Evolutionary conservation across 2,113 vertebrate genomes (phyloP), one percentile per base, ranked within the genome.

Genomic region (Hassar affinis): DNA sequence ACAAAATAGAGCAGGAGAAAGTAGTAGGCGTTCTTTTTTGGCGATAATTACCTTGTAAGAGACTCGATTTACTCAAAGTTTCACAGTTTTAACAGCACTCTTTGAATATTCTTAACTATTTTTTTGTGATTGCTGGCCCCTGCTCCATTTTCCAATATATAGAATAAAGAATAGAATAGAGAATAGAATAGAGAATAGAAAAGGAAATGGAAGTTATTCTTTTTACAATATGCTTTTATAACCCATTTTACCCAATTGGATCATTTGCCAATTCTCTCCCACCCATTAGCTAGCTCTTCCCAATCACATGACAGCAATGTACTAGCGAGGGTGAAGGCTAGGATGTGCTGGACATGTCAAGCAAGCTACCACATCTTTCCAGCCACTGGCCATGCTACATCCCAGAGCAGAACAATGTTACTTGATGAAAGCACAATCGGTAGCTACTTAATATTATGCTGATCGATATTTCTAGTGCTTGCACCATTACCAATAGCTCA

Each of bases 1-100:
- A 79, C 66, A 59, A 85, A 80, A 52, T 54, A 45, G 86, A 69
- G 76, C 33, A 72, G 84, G 72, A 79, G 64, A 78, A 86, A 82
- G 83, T 42, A 59, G 75, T 76, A 79, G 77, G 57, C 62, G 49
- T 84, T 81, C 85, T 85, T 56, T 79, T 78, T 42, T 10, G 61
- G 54, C 69, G 69, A 85, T 87, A 80, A 83, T 87, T 83, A 74
- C 57, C 30, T 79, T 42, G 27, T 51, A 35, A 80, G 35, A 75
- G 68, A 71, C 22, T 47, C 22, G 11, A 25, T 38, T 47, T n/a
- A 78, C n/a, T 85, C 79, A 78, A 79, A 85, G 77, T 76, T 83
- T 74, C 61, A 83, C 78, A 85, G 57, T 61, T 54, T 33, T 75
- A 77, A 85, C 49, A 45, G 79, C n/a, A 45, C 42, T 42, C 59